Conservation (phyloP, 2,113 vertebrate genomes). For the Cyprinodon tularosa region DNA sequence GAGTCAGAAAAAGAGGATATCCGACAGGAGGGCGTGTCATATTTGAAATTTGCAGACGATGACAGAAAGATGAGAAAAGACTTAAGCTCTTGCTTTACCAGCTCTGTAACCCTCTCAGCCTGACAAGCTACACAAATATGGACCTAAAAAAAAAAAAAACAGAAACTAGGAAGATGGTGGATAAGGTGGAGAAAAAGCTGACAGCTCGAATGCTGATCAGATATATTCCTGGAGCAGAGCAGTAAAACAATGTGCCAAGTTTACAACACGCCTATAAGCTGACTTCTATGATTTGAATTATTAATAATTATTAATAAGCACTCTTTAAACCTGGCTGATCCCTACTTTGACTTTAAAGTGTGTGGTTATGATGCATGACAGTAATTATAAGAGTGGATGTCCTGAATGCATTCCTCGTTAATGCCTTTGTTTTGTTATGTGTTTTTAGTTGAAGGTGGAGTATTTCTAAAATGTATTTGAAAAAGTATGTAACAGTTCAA, state of each 20-base stretch:
- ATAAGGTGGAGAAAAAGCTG: slow-evolving; percentile 3
- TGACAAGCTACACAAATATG: neutral
- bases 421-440: neutral
- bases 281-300: slow-evolving; percentile 37
- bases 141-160: neutral
- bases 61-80: no score
- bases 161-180: neutral
- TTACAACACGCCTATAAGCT: slow-evolving; percentile 1
- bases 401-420: neutral
- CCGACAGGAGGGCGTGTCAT: slow-evolving; percentile 35
- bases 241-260: slow-evolving; percentile 40
- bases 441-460: neutral
- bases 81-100: neutral
- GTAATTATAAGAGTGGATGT: neutral
- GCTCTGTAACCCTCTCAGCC: neutral
- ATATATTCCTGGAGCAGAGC: slow-evolving; percentile 10
- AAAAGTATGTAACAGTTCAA: neutral
- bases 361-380: slow-evolving; percentile 13
- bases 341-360: slow-evolving; percentile 27
- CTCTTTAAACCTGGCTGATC: slow-evolving; percentile 33
- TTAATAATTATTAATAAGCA: slow-evolving; percentile 47
- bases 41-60: slow-evolving; percentile 14
- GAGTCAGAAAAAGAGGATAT: slow-evolving; percentile 35
- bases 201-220: slow-evolving; percentile 3
- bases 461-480: neutral